Evolutionary conservation across 1,140 invertebrate genomes (phyloP).

Genomic region (Trichonephila clavipes): DNA sequence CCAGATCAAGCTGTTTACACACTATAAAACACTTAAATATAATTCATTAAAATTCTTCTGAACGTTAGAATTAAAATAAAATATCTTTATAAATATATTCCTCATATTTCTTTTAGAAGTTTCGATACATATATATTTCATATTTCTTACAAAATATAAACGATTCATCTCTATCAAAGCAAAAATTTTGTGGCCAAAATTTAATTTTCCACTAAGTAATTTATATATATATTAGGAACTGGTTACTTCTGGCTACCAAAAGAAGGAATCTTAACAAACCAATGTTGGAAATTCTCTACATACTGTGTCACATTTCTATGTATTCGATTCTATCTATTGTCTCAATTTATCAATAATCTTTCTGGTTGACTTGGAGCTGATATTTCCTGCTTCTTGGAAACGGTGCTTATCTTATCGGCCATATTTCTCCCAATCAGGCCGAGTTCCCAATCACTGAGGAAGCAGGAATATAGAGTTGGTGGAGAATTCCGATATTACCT

Average conservation of each 20-base stretch:
- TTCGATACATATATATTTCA: too few relatives aligned
- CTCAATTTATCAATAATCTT: slow-evolving; percentile 39
- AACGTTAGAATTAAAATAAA: too few relatives aligned
- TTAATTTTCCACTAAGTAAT: not conserved
- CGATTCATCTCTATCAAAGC: not conserved
- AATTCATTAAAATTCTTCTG: too few relatives aligned
- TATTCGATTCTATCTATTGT: not conserved
- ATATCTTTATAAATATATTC: too few relatives aligned
- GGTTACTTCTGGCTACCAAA: not conserved
- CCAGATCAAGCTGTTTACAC: too few relatives aligned
- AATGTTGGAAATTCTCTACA: too few relatives aligned
- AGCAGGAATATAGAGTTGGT: not conserved
- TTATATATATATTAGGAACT: not conserved
- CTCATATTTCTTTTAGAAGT: too few relatives aligned
- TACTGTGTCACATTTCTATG: too few relatives aligned
- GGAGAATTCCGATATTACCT: not conserved
- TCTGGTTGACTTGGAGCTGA: not conserved
- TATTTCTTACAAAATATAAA: too few relatives aligned
- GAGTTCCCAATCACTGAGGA: not conserved
- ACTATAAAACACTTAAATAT: too few relatives aligned
- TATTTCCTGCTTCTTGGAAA: slow-evolving; percentile 39
- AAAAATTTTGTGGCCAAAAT: not conserved
- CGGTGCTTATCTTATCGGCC: not conserved
- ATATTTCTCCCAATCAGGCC: not conserved
- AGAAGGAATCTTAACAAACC: too few relatives aligned